These are phyloP conservation scores for Chloropsis cyanopogon DNA, from an alignment of 2,113 vertebrate species.

Conservation along the genomic window DNA sequence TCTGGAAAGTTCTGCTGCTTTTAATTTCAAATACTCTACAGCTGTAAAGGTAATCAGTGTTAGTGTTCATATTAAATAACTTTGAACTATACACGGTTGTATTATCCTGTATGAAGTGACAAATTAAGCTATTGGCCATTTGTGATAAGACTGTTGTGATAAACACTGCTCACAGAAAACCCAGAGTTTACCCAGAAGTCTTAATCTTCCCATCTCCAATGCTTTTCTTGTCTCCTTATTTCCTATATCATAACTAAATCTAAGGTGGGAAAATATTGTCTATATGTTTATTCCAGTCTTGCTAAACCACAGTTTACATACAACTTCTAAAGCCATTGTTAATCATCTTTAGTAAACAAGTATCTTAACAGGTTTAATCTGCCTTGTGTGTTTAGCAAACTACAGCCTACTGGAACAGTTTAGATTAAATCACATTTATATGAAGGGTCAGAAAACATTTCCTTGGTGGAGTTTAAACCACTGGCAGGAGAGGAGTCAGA, in stretches of 20 bases:
- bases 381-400: neutral
- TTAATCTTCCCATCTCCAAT: neutral
- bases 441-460: fast-evolving
- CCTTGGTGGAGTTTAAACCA: neutral
- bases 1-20: neutral
- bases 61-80: neutral
- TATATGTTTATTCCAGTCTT: neutral
- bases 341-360: neutral
- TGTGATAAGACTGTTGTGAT: neutral
- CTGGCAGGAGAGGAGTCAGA: neutral
- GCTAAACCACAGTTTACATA: neutral
- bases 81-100: neutral
- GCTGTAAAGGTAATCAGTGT: neutral
- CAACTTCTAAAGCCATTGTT: neutral
- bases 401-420: neutral
- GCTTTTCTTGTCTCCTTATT: neutral
- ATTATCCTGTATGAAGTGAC: neutral
- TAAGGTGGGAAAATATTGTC: neutral
- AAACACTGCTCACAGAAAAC: neutral
- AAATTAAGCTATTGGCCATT: neutral
- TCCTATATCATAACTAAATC: neutral
- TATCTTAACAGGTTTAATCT: neutral
- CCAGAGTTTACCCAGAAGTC: neutral
- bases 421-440: neutral
- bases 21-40: neutral